phyloP scores from a whole-genome alignment of 2,888 invertebrate genomes.

The Autographa gamma region DNA sequence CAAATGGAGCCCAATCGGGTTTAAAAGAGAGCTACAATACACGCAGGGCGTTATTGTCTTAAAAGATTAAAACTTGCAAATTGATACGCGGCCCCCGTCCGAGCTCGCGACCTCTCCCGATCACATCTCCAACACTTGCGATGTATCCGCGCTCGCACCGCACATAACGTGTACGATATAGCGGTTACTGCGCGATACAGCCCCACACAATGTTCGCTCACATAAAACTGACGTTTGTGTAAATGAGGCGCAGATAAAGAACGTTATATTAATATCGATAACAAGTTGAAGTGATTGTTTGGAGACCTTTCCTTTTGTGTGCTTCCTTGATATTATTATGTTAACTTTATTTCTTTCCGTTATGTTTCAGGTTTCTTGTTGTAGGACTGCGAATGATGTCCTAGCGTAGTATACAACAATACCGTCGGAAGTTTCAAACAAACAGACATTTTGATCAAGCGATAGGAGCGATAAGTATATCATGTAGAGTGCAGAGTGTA shows the following conservation, averaged over 20 bases:
- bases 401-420: neutral
- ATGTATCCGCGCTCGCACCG: slow-evolving; percentile 28
- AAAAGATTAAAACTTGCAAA: slow-evolving; percentile 43
- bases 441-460: neutral
- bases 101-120: slow-evolving; percentile 15
- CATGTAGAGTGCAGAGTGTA: neutral
- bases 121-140: slow-evolving; percentile 41
- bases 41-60: slow-evolving; percentile 20
- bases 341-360: neutral
- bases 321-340: neutral
- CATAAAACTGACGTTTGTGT: slow-evolving; percentile 1
- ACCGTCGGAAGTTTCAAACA: neutral
- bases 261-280: neutral
- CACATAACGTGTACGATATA: neutral
- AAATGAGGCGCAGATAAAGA: slow-evolving; percentile 21
- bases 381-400: neutral
- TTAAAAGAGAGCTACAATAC: slow-evolving; percentile 21
- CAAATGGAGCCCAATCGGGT: slow-evolving; percentile 9
- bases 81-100: slow-evolving; percentile 17
- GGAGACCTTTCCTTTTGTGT: neutral
- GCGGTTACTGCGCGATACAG: slow-evolving; percentile 15
- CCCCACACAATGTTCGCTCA: neutral
- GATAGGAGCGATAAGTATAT: neutral
- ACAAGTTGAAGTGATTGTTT: slow-evolving; percentile 4
- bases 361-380: neutral